Evolutionary conservation across 2,797 vertebrate genomes (phyloP).

Genomic region (Craterocephalus amniculus): DNA sequence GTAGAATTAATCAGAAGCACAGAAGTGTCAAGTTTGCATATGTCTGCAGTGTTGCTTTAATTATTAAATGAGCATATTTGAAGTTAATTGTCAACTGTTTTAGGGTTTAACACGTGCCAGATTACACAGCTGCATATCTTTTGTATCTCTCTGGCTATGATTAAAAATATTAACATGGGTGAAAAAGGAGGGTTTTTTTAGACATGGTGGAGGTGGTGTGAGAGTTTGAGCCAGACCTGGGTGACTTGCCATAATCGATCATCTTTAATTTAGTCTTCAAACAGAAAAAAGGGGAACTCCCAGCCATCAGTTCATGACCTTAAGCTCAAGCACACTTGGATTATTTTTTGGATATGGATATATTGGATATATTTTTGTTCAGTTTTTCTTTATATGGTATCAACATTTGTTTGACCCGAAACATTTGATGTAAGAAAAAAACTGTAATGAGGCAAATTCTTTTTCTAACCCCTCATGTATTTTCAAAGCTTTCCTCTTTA

Average conservation of each 20-base stretch:
- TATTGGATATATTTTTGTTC: too few species aligned
- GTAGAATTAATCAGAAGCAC: background rate
- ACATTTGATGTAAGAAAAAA: too few species aligned
- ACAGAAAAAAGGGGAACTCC: too few species aligned
- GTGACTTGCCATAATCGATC: background rate
- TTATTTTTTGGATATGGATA: too few species aligned
- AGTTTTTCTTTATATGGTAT: background rate
- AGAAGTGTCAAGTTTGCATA: background rate
- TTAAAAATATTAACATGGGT: background rate
- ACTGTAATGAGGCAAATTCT: too few species aligned
- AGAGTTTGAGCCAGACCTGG: background rate
- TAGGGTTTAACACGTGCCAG: background rate
- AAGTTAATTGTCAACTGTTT: background rate
- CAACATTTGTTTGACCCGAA: too few species aligned
- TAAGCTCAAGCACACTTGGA: too few species aligned
- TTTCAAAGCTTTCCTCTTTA: slow-evolving; percentile 14
- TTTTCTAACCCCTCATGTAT: too few species aligned
- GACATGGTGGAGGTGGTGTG: background rate
- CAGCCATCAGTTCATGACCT: too few species aligned
- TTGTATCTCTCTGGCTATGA: background rate
- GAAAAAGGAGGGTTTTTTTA: background rate
- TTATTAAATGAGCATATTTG: background rate
- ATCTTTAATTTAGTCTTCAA: too few species aligned
- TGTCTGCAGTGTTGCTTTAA: background rate
- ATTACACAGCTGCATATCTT: background rate